These are phyloP conservation scores for Brachypteracias leptosomus DNA, from an alignment of 2,113 vertebrate genomes.

Conservation along the genomic window DNA sequence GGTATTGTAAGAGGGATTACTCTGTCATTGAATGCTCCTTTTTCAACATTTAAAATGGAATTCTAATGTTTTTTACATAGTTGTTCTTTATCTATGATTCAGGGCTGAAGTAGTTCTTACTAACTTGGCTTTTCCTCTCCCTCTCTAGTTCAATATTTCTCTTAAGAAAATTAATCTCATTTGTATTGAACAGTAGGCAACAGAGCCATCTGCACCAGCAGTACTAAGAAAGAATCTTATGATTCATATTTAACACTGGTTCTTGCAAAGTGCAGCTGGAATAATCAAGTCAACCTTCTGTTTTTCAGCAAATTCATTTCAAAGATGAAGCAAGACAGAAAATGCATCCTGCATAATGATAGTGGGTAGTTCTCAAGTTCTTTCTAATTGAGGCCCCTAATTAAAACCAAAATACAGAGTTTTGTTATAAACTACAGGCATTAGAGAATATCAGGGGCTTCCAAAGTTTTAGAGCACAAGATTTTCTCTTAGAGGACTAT, in stretches of 20 bases:
- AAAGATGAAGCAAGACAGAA: neutral
- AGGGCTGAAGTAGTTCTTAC: neutral
- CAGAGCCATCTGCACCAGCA: neutral
- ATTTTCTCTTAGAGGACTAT: neutral
- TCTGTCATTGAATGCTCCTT: neutral
- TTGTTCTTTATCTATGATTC: neutral
- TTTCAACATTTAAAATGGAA: neutral
- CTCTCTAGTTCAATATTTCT: neutral
- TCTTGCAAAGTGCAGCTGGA: neutral
- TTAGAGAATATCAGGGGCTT: neutral
- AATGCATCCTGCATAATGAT: neutral
- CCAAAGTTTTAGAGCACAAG: neutral
- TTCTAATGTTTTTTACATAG: neutral
- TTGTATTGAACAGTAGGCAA: neutral
- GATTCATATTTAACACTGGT: neutral
- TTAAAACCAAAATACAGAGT: neutral
- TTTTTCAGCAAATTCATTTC: neutral
- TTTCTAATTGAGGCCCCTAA: neutral
- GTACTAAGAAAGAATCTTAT: neutral
- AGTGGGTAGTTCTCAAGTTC: neutral
- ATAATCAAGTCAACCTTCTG: neutral
- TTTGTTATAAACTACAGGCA: neutral
- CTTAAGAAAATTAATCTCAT: neutral
- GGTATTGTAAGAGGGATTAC: neutral
- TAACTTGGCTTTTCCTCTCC: fast-evolving